phyloP scores from a whole-genome alignment of 2,797 vertebrate species.

The Notolabrus celidotus region DNA sequence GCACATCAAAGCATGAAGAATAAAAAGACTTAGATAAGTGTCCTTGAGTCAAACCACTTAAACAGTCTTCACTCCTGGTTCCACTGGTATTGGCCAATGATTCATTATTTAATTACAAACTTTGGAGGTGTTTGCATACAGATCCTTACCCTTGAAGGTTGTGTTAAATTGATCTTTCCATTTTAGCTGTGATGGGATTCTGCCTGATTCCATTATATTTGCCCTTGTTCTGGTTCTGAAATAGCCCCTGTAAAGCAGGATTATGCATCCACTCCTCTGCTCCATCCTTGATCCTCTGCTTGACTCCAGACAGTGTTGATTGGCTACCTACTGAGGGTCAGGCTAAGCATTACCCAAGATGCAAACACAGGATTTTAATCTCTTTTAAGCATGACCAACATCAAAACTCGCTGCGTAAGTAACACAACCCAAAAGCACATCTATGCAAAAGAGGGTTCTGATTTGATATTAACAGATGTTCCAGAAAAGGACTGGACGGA shows the following conservation, averaged over 20 bases:
- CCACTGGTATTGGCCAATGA: not conserved
- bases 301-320: slow-evolving; percentile 58
- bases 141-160: not conserved
- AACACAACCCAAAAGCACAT: not conserved
- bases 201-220: not conserved
- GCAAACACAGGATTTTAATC: slow-evolving; percentile 42
- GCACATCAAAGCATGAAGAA: too few relatives aligned
- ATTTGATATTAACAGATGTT: slow-evolving; percentile 3
- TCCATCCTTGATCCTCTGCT: slow-evolving; percentile 13
- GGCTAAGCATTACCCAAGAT: slow-evolving; percentile 36
- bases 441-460: not conserved
- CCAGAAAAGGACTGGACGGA: not conserved
- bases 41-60: too few relatives aligned
- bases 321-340: slow-evolving; percentile 39
- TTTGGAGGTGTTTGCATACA: not conserved
- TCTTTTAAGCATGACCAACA: slow-evolving; percentile 9
- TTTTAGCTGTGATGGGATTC: not conserved
- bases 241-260: not conserved
- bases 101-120: not conserved
- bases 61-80: not conserved
- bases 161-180: not conserved
- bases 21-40: too few relatives aligned
- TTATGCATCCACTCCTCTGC: slow-evolving; percentile 8
- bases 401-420: slow-evolving; percentile 5
- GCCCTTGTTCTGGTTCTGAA: slow-evolving; percentile 2